A percentile compares a stretch with the other conserved stretches of the same genome.
Evolutionary conservation across 23 tunicate species (phyloP).

Genomic region (Ciona savignyi): DNA sequence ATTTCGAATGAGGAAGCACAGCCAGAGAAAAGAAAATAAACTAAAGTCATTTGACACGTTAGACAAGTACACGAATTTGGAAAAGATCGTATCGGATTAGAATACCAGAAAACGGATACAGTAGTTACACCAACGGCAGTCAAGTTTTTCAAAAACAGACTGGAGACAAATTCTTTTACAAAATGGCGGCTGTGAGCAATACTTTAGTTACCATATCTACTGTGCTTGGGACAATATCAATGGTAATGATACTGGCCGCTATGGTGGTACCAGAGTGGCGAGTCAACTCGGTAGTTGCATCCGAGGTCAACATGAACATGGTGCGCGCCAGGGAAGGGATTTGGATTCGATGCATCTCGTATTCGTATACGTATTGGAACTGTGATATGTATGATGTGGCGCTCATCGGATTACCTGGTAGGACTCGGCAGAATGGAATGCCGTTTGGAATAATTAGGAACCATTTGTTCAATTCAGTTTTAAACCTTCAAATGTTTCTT

Average conservation of each 20-base stretch:
- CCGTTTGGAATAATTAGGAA: too few relatives aligned
- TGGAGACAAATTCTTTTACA: too few relatives aligned
- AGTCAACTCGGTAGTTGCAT: constrained; percentile 25
- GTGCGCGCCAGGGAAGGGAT: constrained; percentile 31
- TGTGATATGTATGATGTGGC: constrained; percentile 43
- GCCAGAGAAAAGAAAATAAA: too few relatives aligned
- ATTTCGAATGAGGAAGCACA: too few relatives aligned
- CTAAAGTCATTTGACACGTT: too few relatives aligned
- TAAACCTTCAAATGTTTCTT: too few relatives aligned
- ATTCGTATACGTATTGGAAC: constrained; percentile 13
- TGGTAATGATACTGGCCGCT: constrained; percentile 2
- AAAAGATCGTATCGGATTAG: too few relatives aligned
- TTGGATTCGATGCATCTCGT: constrained; percentile 47
- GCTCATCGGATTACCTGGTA: constrained; percentile 33
- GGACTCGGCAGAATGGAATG: neutral
- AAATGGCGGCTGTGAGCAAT: neutral
- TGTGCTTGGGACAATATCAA: constrained; percentile 12
- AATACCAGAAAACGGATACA: too few relatives aligned
- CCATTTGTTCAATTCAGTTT: too few relatives aligned
- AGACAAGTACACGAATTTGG: too few relatives aligned
- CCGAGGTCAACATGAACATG: constrained; percentile 21
- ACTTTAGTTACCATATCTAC: neutral
- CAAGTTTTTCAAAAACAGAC: too few relatives aligned
- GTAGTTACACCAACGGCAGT: too few relatives aligned
- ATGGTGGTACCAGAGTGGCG: constrained; percentile 43